Percentiles rank a stretch among this genome's conserved stretches.
phyloP scores from a whole-genome alignment of 1,140 invertebrate species.

The Meloidogyne hapla region DNA sequence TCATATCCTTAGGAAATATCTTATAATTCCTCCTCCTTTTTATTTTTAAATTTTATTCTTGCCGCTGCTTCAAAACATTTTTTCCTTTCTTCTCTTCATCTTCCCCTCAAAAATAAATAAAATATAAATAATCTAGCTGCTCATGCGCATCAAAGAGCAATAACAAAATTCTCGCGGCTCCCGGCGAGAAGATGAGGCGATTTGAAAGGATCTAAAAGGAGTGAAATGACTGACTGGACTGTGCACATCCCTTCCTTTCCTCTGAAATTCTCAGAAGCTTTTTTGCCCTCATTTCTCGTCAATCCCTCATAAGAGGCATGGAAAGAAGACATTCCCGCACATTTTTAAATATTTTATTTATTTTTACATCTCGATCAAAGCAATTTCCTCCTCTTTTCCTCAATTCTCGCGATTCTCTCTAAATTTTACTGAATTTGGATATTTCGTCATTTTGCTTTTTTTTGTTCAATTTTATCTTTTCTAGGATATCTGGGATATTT shows the following conservation, averaged over 20 bases:
- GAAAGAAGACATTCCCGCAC: background rate
- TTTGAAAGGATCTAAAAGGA: background rate
- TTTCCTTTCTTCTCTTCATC: background rate
- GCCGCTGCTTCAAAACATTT: too few species aligned
- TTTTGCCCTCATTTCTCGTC: background rate
- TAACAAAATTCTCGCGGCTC: background rate
- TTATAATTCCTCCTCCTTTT: too few species aligned
- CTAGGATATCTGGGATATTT: too few species aligned
- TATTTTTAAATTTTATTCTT: too few species aligned
- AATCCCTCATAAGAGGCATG: background rate
- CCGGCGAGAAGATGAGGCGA: background rate
- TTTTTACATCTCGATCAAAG: background rate
- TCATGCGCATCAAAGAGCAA: background rate
- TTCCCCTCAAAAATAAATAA: too few species aligned
- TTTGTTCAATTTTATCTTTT: too few species aligned
- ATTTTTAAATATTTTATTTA: slow-evolving; percentile 6
- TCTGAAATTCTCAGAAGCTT: background rate
- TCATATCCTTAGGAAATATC: too few species aligned
- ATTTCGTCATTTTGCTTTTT: too few species aligned
- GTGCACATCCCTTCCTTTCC: background rate
- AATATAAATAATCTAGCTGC: background rate
- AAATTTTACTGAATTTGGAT: too few species aligned
- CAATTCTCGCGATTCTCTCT: too few species aligned
- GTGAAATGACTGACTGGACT: background rate
- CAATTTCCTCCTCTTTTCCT: background rate